Percentiles rank a stretch among this genome's conserved stretches.
These are phyloP conservation scores for Brevimyrus niger DNA, from an alignment of 2,113 vertebrate genomes.

Conservation along the genomic window DNA sequence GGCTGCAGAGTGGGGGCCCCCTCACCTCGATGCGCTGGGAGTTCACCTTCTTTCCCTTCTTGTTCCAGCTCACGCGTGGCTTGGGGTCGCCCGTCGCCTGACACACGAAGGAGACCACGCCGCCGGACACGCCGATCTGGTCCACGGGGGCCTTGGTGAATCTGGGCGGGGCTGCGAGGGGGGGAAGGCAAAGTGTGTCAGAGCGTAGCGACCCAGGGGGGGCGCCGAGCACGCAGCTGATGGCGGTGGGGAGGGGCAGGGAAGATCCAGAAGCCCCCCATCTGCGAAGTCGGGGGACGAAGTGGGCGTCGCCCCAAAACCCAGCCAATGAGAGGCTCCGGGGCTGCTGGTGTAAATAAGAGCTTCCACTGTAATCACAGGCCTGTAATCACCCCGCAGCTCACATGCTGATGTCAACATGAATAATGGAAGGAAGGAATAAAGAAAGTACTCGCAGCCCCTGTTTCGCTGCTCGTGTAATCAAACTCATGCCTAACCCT, in stretches of 20 bases:
- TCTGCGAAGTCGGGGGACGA: neutral
- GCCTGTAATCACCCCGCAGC: neutral
- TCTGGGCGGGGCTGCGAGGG: slow-evolving; percentile 58
- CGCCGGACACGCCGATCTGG: slow-evolving; percentile 92
- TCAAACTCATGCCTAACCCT: neutral
- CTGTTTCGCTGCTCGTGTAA: neutral
- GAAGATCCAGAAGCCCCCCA: neutral
- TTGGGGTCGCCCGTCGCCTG: slow-evolving; percentile 90
- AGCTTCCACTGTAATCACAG: neutral
- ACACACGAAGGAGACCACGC: slow-evolving; percentile 97
- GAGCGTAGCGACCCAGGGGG: too few relatives aligned
- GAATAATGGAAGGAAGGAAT: slow-evolving; percentile 23
- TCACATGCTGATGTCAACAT: neutral
- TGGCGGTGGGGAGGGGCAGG: too few relatives aligned
- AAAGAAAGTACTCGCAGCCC: slow-evolving; percentile 21
- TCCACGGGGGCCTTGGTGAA: slow-evolving; percentile 89
- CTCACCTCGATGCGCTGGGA: slow-evolving; percentile 95
- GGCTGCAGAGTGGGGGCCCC: neutral
- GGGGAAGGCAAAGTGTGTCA: neutral
- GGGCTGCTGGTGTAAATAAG: neutral
- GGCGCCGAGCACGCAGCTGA: neutral
- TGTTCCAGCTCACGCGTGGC: slow-evolving; percentile 93
- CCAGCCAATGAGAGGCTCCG: neutral
- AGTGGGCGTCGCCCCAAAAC: neutral
- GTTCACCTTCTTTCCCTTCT: slow-evolving; percentile 97